Evolutionary conservation across 2,797 vertebrate species (phyloP).

Genomic region (Gadopsis marmoratus): DNA sequence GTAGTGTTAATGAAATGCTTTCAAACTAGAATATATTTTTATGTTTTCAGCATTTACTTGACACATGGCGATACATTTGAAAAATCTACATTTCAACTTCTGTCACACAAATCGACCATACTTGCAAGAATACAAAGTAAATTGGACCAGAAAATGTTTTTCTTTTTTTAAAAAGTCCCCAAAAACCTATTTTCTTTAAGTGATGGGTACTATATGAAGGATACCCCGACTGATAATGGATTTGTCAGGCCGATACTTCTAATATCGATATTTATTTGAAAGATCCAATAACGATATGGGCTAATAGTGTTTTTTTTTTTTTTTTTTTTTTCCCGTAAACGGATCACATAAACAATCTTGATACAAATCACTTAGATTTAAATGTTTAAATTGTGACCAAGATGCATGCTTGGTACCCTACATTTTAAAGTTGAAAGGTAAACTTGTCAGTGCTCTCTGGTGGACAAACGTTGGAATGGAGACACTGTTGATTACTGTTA

Average conservation of each 20-base stretch:
- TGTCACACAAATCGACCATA: no score
- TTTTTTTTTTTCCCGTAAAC: not conserved
- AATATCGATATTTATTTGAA: not conserved
- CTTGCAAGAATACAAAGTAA: not conserved
- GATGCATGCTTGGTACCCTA: no score
- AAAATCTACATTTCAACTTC: not conserved
- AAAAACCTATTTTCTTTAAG: not conserved
- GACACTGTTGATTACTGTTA: not conserved
- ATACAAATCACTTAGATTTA: not conserved
- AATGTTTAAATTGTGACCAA: no score
- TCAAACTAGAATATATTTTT: not conserved
- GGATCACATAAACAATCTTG: not conserved
- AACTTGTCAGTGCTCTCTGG: no score
- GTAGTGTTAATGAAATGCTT: not conserved
- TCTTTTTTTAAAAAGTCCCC: not conserved
- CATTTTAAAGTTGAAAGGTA: no score
- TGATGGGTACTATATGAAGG: not conserved
- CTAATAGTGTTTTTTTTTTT: not conserved
- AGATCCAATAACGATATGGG: not conserved
- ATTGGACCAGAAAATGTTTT: not conserved
- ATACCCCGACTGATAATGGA: no score
- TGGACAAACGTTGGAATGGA: no score
- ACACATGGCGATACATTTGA: not conserved
- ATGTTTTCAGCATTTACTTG: not conserved
- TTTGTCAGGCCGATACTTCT: not conserved